phyloP scores from a whole-genome alignment of 2,113 vertebrate genomes.

The Podarcis raffonei region DNA sequence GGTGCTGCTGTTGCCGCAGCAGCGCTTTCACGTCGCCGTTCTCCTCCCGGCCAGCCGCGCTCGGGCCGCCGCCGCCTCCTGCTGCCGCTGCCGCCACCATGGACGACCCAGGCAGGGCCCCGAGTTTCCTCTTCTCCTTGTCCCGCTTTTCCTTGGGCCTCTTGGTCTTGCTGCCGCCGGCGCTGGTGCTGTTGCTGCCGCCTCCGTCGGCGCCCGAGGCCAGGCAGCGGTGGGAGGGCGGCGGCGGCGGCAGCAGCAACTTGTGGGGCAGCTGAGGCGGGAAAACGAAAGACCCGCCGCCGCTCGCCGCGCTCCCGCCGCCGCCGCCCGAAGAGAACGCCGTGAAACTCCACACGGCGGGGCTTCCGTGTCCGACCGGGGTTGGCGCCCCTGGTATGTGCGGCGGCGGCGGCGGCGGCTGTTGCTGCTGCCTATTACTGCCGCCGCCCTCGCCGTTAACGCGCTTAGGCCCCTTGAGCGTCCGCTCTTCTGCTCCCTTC shows the following conservation, averaged over 20 bases:
- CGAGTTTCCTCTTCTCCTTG: conserved; percentile 79
- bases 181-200: conserved; percentile 47
- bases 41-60: conserved; percentile 80
- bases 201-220: conserved; percentile 33
- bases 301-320: conserved; percentile 47
- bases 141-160: conserved; percentile 85
- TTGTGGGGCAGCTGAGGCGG: conserved; percentile 80
- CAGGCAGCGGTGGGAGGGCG: conserved; percentile 52
- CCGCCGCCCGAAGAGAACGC: conserved; percentile 52
- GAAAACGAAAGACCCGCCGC: conserved; percentile 65
- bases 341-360: conserved; percentile 80
- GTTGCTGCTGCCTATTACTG: conserved; percentile 58
- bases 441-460: conserved; percentile 84
- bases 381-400: conserved; percentile 31
- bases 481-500: conserved; percentile 81
- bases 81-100: conserved; percentile 41
- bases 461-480: conserved; percentile 83
- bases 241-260: conserved; percentile 69
- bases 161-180: conserved; percentile 75
- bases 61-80: conserved; percentile 58
- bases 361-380: conserved; percentile 72
- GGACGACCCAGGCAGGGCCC: conserved; percentile 64
- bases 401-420: conserved; percentile 48
- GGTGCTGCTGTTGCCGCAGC: conserved; percentile 43
- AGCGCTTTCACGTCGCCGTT: conserved; percentile 88